Base-by-base conservation (phyloP, 2,797 vertebrate genomes). In the Epinephelus coioides region DNA sequence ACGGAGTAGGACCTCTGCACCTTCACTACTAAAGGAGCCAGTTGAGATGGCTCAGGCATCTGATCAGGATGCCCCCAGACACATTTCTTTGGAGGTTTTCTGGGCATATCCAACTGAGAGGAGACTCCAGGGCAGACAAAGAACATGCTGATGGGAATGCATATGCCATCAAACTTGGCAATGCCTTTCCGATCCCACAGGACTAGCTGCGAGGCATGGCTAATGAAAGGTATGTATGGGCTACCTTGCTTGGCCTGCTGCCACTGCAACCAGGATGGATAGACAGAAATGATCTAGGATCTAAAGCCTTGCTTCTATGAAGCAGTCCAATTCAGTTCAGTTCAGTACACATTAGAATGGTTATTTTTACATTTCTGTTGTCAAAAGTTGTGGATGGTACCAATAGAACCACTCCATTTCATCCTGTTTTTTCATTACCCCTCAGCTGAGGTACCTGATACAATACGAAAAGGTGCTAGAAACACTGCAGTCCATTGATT, bases 1-100 rank as follows among this genome's bases (percentile, higher is more conserved):
- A 43, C 2, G 0, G 5, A 57, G 53, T 38, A 6, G 30, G 53
- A 34, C 1, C 12, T n/a, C 10, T 19, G 25, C 59, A 47, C 9
- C 6, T 30, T 53, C 62, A 23, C 5, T 25, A 38, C 27, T 25
- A n/a, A 53, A 30, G 18, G 23, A 64, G 38, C 9, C 60, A 73
- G 38, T 46, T 34, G 10, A 73, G 23, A 15, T 53, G 49, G 49
- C 44, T 73, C 13, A 4, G 60, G 60, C 9, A 73, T 47, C 40
- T 43, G 11, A 55, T 47, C 34, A 3, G 51, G n/a, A 49, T 27
- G n/a, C 40, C 25, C 14, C 3, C 38, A n/a, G 11, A 30, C n/a
- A n/a, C 13, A 14, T 53, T 59, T 3, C 46, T 68, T 49, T n/a
- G 30, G 8, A 21, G 44, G 40, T 5, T 43, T 43, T 53, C 18